Evolutionary conservation across 2,797 vertebrate genomes (phyloP), one percentile per base, ranked within the genome.

Genomic region (Tapera naevia): DNA sequence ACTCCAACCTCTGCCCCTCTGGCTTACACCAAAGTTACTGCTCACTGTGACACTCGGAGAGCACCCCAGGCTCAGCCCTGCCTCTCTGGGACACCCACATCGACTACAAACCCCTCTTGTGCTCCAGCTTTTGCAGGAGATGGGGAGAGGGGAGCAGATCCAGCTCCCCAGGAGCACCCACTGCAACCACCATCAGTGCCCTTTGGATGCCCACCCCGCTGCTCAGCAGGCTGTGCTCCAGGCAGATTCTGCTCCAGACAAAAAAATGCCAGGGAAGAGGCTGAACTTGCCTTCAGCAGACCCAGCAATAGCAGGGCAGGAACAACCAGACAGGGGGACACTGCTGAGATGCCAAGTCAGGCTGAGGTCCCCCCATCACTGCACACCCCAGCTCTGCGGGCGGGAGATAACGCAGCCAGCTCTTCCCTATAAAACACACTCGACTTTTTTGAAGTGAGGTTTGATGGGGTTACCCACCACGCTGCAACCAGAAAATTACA

Each of bases 391-490:
- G 67, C 45, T n/a, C 1, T 6, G 37, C 53, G 2, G 53, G 61
- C 37, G 45, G 61, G 1, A 8, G 60, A 4, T 13, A 19, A 19
- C 4, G 1, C 1, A 10, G 14, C 19, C 11, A 1, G 14, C 28
- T 37, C 11, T 4, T 8, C 35, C 11, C 5, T 8, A 4, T 10
- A 12, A 28, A 8, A 46, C 54, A 28, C 75, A 22, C n/a, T 3
- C 19, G 6, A 61, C n/a, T 11, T 12, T 35, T 18, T 8, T 1
- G 7, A 25, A 19, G 15, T 1, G 13, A 41, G 61, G 30, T 6
- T 1, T 17, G 67, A 39, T 4, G 35, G 32, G 17, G 50, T 16
- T 7, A 1, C 13, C 0, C 2, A 2, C 19, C 0, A 0, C 23
- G 0, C 50, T 1, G 6, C 2, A 7, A 2, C 61, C 4, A 15